Percentiles rank a stretch among this genome's conserved stretches.
phyloP scores from a whole-genome alignment of 2,888 invertebrate genomes.

The Vesta saturnalis region DNA sequence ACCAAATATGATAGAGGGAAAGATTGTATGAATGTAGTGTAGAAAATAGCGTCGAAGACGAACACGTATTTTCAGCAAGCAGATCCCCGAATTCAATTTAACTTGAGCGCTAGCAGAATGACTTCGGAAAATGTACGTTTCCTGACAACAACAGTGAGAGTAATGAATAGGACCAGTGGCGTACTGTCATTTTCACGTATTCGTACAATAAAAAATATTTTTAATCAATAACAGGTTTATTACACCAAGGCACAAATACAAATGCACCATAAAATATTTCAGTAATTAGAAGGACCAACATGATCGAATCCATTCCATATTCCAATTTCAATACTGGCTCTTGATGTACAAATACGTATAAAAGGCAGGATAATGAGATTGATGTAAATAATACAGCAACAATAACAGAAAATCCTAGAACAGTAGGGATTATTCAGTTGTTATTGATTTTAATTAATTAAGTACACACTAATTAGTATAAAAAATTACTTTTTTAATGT shows the following conservation, averaged over 20 bases:
- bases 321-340: conserved; percentile 32
- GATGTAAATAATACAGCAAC: conserved; percentile 18
- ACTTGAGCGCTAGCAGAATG: conserved; percentile 51
- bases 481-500: too few species aligned
- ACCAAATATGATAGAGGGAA: too few species aligned
- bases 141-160: conserved; percentile 45
- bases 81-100: conserved; percentile 57
- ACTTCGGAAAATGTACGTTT: conserved; percentile 58
- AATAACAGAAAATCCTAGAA: conserved; percentile 26
- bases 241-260: conserved; percentile 31
- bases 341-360: conserved; percentile 33
- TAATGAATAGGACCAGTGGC: conserved; percentile 43
- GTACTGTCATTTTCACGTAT: background rate
- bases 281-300: conserved; percentile 23
- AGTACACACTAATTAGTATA: too few species aligned
- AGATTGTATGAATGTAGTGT: conserved; percentile 36
- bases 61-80: conserved; percentile 55
- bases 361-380: conserved; percentile 13
- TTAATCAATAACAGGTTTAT: conserved; percentile 6
- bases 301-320: conserved; percentile 30
- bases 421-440: background rate
- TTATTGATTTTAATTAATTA: too few species aligned
- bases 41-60: conserved; percentile 42
- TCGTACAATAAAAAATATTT: background rate
- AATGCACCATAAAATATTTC: conserved; percentile 27